A percentile compares a stretch with the other conserved stretches of the same genome.
Conservation (phyloP, 2,888 invertebrate genomes). For the Cistogaster globosa region DNA sequence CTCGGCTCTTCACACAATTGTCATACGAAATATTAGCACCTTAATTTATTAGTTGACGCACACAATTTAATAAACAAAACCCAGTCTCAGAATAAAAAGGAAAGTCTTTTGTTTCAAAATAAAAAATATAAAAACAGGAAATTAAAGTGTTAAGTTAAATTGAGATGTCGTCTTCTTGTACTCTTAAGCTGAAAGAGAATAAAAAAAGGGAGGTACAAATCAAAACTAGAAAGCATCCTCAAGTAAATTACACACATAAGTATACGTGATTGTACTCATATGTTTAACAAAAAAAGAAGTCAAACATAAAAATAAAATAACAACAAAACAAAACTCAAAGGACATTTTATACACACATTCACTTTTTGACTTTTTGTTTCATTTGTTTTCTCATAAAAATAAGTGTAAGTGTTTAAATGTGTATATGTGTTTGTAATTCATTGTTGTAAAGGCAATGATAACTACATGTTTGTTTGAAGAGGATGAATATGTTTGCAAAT, state of each 20-base stretch:
- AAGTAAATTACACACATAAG: conserved; percentile 38
- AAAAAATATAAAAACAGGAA: conserved; percentile 31
- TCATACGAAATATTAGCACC: neutral
- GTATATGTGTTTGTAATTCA: neutral
- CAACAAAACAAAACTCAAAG: conserved; percentile 2
- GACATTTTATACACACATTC: neutral
- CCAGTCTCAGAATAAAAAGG: neutral
- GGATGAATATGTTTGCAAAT: conserved; percentile 31
- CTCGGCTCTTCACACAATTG: neutral
- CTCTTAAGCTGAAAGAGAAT: neutral
- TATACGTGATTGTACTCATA: neutral
- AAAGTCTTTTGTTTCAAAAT: neutral
- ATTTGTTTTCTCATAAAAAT: neutral
- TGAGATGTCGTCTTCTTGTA: conserved; percentile 4
- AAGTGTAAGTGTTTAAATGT: neutral
- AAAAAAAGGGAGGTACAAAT: conserved; percentile 4
- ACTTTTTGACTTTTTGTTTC: neutral
- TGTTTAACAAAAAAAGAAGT: conserved; percentile 14
- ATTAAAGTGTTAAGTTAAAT: conserved; percentile 56
- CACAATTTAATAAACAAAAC: neutral
- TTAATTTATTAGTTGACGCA: neutral
- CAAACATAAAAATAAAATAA: neutral
- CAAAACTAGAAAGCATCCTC: conserved; percentile 35
- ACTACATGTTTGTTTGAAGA: neutral
- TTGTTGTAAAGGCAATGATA: neutral